A percentile compares a stretch with the other conserved stretches of the same genome.
phyloP scores from a whole-genome alignment of 2,888 invertebrate species.

The Mamestra brassicae region DNA sequence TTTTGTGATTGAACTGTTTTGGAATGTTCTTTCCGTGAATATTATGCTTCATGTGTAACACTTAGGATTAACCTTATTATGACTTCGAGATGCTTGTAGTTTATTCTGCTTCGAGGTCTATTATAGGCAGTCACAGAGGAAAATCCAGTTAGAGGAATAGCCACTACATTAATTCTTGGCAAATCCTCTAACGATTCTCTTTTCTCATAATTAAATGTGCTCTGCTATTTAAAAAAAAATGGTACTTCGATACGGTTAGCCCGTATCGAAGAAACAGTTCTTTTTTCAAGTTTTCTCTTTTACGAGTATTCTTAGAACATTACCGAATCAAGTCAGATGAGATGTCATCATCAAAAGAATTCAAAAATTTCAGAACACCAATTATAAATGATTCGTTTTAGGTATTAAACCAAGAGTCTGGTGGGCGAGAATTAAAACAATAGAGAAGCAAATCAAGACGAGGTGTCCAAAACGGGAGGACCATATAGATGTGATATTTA shows the following conservation, averaged over 20 bases:
- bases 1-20: conserved; percentile 10
- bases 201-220: not conserved
- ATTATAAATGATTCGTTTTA: conserved; percentile 64
- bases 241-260: too few relatives aligned
- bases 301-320: conserved; percentile 14
- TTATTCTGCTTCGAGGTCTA: not conserved
- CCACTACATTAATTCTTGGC: not conserved
- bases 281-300: not conserved
- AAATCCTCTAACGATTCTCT: not conserved
- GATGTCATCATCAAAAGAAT: conserved; percentile 54
- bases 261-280: not conserved
- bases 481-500: conserved; percentile 45
- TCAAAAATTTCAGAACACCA: conserved; percentile 57
- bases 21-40: conserved; percentile 7
- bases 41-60: conserved; percentile 1
- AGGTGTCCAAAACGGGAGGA: conserved; percentile 55
- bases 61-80: not conserved
- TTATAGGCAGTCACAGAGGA: not conserved
- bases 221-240: not conserved
- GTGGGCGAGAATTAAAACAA: conserved; percentile 68
- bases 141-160: not conserved
- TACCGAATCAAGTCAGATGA: conserved; percentile 28
- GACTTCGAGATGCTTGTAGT: not conserved
- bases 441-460: conserved; percentile 60
- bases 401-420: conserved; percentile 56